Conservation (phyloP, 2,888 invertebrate genomes). For the Julus scandinavius region DNA sequence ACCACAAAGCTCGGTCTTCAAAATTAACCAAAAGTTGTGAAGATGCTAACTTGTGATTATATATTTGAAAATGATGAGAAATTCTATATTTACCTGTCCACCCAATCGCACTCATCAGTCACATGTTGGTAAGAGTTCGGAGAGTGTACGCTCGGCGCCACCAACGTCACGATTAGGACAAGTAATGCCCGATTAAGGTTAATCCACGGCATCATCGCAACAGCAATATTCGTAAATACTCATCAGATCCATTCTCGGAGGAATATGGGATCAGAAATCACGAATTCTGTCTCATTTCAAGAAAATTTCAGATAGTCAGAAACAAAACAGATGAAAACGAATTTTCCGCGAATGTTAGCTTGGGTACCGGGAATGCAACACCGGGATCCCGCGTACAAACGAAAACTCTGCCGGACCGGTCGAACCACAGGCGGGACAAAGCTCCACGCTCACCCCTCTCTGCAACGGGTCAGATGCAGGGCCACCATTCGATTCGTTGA, state of each 20-base stretch:
- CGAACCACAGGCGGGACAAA: constrained; percentile 3
- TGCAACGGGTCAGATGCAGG: neutral
- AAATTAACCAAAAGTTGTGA: too few relatives aligned
- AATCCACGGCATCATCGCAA: neutral
- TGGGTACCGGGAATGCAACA: neutral
- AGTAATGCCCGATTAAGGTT: constrained; percentile 9
- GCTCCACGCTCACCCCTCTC: constrained; percentile 14
- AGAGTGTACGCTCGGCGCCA: constrained; percentile 8
- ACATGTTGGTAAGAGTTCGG: constrained; percentile 33
- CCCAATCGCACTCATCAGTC: constrained; percentile 45
- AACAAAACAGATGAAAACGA: neutral
- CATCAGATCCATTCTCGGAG: neutral
- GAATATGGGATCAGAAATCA: neutral
- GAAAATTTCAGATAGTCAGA: neutral
- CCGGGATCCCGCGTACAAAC: neutral
- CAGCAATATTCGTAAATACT: neutral
- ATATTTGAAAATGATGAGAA: neutral
- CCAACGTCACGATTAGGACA: neutral
- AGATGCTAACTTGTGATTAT: too few relatives aligned
- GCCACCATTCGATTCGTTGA: neutral
- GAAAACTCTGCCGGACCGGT: neutral
- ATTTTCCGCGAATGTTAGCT: neutral
- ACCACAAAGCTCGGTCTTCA: too few relatives aligned
- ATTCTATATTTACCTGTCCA: constrained; percentile 47
- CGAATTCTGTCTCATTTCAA: neutral